Evolutionary conservation across 2,797 vertebrate genomes (phyloP).

Genomic region (Sylvia borin): DNA sequence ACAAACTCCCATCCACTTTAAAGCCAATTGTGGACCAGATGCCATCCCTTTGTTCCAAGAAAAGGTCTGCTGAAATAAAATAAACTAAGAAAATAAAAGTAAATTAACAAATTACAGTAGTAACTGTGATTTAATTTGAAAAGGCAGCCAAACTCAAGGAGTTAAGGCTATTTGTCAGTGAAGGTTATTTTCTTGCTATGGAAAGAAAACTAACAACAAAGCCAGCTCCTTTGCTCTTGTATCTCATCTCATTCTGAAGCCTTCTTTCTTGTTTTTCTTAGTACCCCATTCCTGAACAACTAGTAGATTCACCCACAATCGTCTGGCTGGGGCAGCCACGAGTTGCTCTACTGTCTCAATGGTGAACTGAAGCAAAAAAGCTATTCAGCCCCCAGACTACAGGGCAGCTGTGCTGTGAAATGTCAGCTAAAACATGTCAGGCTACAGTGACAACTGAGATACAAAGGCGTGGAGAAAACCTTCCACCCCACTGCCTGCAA

Average conservation of each 20-base stretch:
- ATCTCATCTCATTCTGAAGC: not conserved
- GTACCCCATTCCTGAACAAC: not conserved
- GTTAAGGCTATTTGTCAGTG: not conserved
- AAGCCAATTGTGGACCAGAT: not conserved
- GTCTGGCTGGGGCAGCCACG: not conserved
- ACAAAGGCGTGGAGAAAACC: not conserved
- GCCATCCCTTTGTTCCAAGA: not conserved
- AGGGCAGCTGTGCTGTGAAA: not conserved
- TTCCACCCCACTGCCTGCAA: not conserved
- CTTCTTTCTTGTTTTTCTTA: not conserved
- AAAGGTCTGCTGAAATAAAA: not conserved
- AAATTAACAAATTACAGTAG: not conserved
- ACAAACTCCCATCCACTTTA: not conserved
- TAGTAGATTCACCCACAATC: not conserved
- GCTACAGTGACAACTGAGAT: not conserved
- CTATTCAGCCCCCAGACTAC: not conserved
- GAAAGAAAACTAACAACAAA: not conserved
- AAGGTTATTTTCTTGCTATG: not conserved
- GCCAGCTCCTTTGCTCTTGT: not conserved
- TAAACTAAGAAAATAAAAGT: not conserved
- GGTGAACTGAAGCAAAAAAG: not conserved
- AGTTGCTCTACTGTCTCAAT: not conserved
- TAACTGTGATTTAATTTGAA: not conserved
- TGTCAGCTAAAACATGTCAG: fast-evolving
- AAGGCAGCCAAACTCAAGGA: not conserved